Conservation (phyloP, 2,797 vertebrate genomes). For the Hypotaenidia okinawae region DNA sequence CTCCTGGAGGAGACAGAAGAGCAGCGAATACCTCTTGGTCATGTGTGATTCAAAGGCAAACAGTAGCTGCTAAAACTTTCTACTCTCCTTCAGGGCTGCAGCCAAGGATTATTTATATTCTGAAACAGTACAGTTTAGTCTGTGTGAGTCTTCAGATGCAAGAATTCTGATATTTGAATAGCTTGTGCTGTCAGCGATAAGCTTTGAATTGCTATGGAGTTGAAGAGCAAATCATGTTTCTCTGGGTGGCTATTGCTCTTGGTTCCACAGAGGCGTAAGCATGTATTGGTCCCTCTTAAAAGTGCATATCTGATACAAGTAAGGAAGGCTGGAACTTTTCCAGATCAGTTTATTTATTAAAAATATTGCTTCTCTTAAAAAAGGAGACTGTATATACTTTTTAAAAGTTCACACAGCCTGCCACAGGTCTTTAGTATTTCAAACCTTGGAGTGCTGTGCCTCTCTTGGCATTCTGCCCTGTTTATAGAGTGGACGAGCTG, state of each 20-base stretch:
- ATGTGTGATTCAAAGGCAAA: background rate
- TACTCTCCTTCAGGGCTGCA: background rate
- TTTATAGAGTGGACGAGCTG: slow-evolving; percentile 40
- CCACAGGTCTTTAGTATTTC: background rate
- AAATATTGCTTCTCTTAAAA: background rate
- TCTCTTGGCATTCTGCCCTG: slow-evolving; percentile 22
- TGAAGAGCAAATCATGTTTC: background rate
- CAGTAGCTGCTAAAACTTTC: background rate
- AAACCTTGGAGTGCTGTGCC: background rate
- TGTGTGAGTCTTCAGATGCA: background rate
- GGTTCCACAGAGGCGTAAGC: background rate
- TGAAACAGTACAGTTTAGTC: slow-evolving; percentile 22
- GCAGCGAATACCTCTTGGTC: background rate
- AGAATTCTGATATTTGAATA: background rate
- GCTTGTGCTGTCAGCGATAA: background rate
- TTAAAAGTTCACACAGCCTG: background rate
- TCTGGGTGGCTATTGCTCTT: background rate
- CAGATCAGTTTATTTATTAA: background rate
- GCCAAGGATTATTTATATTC: slow-evolving; percentile 10
- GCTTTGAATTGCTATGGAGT: background rate
- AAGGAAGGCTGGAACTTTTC: background rate
- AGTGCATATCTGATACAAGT: background rate
- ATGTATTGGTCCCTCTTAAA: background rate
- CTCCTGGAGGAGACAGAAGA: background rate
- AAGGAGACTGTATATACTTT: background rate